These are phyloP conservation scores for Telmatochromis sp. DNA, from an alignment of 2,113 vertebrate species.

Conservation along the genomic window DNA sequence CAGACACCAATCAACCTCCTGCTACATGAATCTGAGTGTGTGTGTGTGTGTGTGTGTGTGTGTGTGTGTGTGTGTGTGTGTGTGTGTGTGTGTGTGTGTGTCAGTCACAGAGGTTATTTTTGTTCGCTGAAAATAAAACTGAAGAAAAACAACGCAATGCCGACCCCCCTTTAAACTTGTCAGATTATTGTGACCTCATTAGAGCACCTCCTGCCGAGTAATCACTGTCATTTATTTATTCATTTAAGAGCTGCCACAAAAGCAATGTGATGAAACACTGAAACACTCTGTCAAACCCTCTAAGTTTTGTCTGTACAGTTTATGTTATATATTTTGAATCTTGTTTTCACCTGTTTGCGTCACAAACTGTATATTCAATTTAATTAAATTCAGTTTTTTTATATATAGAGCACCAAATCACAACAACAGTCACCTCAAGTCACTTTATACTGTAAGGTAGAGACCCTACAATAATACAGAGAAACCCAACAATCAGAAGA, in stretches of 20 bases:
- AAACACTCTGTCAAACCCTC: neutral
- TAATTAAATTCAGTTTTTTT: neutral
- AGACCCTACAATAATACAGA: neutral
- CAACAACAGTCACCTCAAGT: neutral
- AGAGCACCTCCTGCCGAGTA: conserved; percentile 5
- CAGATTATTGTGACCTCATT: neutral
- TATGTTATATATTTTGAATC: neutral
- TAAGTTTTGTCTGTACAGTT: neutral
- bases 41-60: neutral
- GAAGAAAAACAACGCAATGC: neutral
- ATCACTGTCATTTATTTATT: neutral
- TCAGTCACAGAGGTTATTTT: neutral
- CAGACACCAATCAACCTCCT: conserved; percentile 47
- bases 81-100: too few relatives aligned
- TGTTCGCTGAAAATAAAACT: neutral
- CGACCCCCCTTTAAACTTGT: neutral
- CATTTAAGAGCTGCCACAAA: neutral
- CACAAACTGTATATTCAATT: neutral
- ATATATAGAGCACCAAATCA: neutral
- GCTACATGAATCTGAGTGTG: neutral
- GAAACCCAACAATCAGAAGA: neutral
- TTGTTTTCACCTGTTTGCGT: neutral
- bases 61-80: neutral
- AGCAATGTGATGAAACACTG: neutral
- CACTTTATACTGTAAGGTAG: neutral